A percentile compares a stretch with the other conserved stretches of the same genome.
These are phyloP conservation scores for Lates calcarifer DNA, from an alignment of 2,113 vertebrate genomes.

Conservation along the genomic window DNA sequence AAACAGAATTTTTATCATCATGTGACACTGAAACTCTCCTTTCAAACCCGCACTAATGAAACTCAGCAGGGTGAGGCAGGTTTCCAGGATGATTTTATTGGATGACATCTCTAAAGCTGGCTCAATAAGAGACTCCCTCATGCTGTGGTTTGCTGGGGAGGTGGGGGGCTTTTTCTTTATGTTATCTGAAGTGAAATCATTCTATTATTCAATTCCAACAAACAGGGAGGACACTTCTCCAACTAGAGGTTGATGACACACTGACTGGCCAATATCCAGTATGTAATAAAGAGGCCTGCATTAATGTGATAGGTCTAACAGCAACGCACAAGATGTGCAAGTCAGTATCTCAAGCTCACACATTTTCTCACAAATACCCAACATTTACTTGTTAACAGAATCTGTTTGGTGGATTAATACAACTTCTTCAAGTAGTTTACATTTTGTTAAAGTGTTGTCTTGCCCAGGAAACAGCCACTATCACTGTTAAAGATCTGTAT, in stretches of 20 bases:
- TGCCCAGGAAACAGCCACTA: background rate
- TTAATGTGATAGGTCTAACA: background rate
- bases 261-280: background rate
- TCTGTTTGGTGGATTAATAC: background rate
- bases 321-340: background rate
- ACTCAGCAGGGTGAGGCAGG: slow-evolving; percentile 44
- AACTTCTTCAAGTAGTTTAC: background rate
- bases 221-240: slow-evolving; percentile 6
- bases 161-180: background rate
- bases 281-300: background rate
- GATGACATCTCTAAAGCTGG: background rate
- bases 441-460: background rate
- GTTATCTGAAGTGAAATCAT: slow-evolving; percentile 7
- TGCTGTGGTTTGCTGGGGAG: too few species aligned
- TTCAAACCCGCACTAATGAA: slow-evolving; percentile 40
- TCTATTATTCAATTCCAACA: background rate
- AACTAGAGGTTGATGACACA: background rate
- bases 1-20: slow-evolving; percentile 21
- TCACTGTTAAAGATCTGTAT: background rate
- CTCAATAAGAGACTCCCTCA: background rate
- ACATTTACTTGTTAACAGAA: background rate
- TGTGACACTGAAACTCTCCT: slow-evolving; percentile 32
- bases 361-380: background rate
- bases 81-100: slow-evolving; percentile 23
- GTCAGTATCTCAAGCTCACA: background rate